phyloP scores from a whole-genome alignment of 2,888 invertebrate genomes.

The Tillus elongatus region DNA sequence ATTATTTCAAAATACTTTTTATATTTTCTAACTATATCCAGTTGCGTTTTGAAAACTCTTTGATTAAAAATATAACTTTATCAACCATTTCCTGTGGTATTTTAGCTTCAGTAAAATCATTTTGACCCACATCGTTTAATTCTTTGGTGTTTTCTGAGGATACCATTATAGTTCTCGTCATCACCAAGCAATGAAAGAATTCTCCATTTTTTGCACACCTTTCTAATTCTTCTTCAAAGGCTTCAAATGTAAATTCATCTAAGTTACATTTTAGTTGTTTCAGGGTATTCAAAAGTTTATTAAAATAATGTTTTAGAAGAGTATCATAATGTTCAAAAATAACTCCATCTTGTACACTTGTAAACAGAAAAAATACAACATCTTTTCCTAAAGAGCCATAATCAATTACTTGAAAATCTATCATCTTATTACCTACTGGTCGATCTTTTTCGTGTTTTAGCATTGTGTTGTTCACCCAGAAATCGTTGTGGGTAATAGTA shows the following conservation, averaged over 20 bases:
- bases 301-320: conserved; percentile 44
- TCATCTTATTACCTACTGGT: conserved; percentile 37
- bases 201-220: conserved; percentile 31
- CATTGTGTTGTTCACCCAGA: conserved; percentile 53
- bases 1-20: too few species aligned
- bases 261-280: conserved; percentile 27
- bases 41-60: conserved; percentile 22
- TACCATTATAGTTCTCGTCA: conserved; percentile 39
- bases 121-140: conserved; percentile 31
- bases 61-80: conserved; percentile 20
- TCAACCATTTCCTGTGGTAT: conserved; percentile 19
- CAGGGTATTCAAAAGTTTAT: conserved; percentile 39
- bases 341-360: conserved; percentile 41
- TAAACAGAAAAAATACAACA: conserved; percentile 45
- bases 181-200: conserved; percentile 38
- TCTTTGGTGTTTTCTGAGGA: conserved; percentile 34
- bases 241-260: conserved; percentile 34
- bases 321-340: conserved; percentile 39
- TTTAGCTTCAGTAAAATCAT: conserved; percentile 19
- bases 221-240: conserved; percentile 37
- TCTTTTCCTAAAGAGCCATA: conserved; percentile 46
- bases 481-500: conserved; percentile 47
- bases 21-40: too few species aligned
- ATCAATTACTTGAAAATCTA: conserved; percentile 49
- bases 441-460: conserved; percentile 35